These are phyloP conservation scores for Botia almorhae DNA, from an alignment of 2,797 vertebrate species.

Conservation along the genomic window DNA sequence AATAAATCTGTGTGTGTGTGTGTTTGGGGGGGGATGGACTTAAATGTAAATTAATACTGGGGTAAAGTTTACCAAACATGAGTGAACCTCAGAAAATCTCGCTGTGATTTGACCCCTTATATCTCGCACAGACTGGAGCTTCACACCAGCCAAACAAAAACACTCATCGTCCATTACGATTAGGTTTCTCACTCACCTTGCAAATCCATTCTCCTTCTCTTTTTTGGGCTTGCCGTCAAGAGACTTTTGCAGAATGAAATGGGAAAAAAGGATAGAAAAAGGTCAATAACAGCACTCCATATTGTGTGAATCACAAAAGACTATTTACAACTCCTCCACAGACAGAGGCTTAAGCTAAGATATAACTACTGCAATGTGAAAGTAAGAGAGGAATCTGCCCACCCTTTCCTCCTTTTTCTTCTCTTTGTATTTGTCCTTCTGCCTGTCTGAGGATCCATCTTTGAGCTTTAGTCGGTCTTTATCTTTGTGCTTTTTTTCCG, in stretches of 20 bases:
- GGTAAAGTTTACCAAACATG: too few species aligned
- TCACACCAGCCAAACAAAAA: constrained; percentile 14
- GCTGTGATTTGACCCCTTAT: background rate
- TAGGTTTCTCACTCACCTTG: constrained; percentile 79
- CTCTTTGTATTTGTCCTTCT: constrained; percentile 82
- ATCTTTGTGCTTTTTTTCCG: constrained; percentile 93
- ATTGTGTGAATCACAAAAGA: constrained; percentile 36
- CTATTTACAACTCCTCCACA: constrained; percentile 35
- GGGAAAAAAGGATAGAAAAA: constrained; percentile 65
- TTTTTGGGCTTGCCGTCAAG: constrained; percentile 90
- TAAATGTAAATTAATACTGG: background rate
- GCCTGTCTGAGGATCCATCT: constrained; percentile 91
- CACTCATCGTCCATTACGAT: background rate
- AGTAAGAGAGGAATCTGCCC: constrained; percentile 41
- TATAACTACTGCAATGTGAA: constrained; percentile 18
- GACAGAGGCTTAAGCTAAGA: background rate
- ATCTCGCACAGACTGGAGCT: background rate
- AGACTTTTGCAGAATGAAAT: constrained; percentile 77
- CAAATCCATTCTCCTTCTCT: constrained; percentile 95
- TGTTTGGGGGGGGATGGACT: background rate
- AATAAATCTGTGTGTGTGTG: too few species aligned
- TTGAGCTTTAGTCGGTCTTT: constrained; percentile 87
- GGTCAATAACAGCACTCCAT: constrained; percentile 31
- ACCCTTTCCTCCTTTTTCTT: constrained; percentile 94
- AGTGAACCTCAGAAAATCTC: too few species aligned